phyloP scores from a whole-genome alignment of 2,888 invertebrate genomes.

The Drosophila putrida region DNA sequence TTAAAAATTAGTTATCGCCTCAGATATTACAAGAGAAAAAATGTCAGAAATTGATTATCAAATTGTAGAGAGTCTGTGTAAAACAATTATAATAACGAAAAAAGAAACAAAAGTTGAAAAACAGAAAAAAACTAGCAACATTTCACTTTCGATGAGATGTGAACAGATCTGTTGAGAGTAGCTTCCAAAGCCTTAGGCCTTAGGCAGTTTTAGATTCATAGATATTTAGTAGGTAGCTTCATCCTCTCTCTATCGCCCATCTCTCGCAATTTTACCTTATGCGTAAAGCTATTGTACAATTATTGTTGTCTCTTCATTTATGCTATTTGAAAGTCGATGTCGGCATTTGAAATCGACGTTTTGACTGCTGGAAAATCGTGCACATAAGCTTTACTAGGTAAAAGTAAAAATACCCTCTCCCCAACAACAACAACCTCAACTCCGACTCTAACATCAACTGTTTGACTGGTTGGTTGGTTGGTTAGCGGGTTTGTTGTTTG shows the following conservation, averaged over 20 bases:
- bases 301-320: constrained; percentile 72
- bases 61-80: constrained; percentile 41
- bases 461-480: constrained; percentile 27
- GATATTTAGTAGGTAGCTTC: constrained; percentile 46
- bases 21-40: constrained; percentile 59
- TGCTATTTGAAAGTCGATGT: constrained; percentile 69
- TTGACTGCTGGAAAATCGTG: constrained; percentile 75
- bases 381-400: constrained; percentile 75
- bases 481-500: constrained; percentile 21
- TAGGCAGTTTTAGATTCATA: constrained; percentile 34
- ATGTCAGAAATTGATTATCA: constrained; percentile 73
- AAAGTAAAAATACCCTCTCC: constrained; percentile 77
- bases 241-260: constrained; percentile 42
- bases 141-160: constrained; percentile 66
- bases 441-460: constrained; percentile 36
- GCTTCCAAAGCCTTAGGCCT: constrained; percentile 11
- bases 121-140: constrained; percentile 43
- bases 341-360: constrained; percentile 75
- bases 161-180: constrained; percentile 14
- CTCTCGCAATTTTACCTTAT: constrained; percentile 26
- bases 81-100: constrained; percentile 47
- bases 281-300: constrained; percentile 49
- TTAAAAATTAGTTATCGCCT: constrained; percentile 46
- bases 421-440: constrained; percentile 9
- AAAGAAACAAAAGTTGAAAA: constrained; percentile 25